Evolutionary conservation across 2,797 vertebrate species (phyloP), one percentile per base, ranked within the genome.

Genomic region (Loriculus beryllinus): DNA sequence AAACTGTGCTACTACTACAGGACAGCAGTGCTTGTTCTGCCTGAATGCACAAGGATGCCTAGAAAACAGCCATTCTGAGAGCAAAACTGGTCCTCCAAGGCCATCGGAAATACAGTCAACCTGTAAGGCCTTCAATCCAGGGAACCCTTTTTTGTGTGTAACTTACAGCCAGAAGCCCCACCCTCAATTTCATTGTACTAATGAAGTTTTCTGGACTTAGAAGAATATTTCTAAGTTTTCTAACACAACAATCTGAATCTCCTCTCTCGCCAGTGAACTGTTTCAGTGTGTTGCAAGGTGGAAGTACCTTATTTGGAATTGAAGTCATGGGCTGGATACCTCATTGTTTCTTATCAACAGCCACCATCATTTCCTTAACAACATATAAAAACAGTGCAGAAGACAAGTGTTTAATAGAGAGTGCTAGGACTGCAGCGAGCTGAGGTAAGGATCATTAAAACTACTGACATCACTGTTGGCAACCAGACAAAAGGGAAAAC

Each of bases 401-500:
- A 95, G 95, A 96, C 94, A 94, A 91, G 86, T 33, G 71, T 90
- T 80, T 76, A 95, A 94, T 48, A 91, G 74, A 81, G 60, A 68
- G 84, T 40, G 75, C 4, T 20, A 83, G 56, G 87, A 92, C 92
- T 90, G 87, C 93, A 96, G 85, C 2, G 0, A 95, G 96, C 96
- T 97, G 97, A 98, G 95, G 97, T 96, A 97, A 97, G 96, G 92
- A 86, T 95, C 93, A 76, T 97, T 98, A 97, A 97, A 95, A 83
- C 86, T 86, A 81, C 95, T 98, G 98, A 98, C 98, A 97, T 98
- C 98, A 98, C 88, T 93, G 63, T 45, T 98, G 98, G 98, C 98
- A 98, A 87, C 62, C 31, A 57, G 51, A 93, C 96, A 97, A 96
- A 96, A 96, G 95, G 98, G 98, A 97, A 98, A 98, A 98, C 97